A percentile compares a stretch with the other conserved stretches of the same genome.
These are phyloP conservation scores for Volucella zonaria DNA, from an alignment of 2,888 invertebrate species.

Conservation along the genomic window DNA sequence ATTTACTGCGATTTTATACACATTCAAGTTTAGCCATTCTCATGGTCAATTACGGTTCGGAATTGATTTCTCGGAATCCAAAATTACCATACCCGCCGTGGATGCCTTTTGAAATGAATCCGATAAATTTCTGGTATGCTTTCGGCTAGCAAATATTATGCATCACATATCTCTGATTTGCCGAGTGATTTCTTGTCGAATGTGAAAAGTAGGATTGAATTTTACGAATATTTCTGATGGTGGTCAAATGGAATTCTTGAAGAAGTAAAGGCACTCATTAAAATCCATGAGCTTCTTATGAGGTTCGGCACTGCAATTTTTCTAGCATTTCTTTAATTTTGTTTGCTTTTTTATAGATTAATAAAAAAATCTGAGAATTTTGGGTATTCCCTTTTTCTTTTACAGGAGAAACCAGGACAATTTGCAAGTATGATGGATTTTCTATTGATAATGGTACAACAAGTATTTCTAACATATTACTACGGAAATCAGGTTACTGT, in stretches of 20 bases:
- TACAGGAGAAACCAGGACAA: conserved; percentile 33
- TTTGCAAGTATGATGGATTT: conserved; percentile 75
- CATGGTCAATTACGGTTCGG: conserved; percentile 19
- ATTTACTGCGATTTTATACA: conserved; percentile 72
- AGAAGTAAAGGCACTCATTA: conserved; percentile 24
- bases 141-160: conserved; percentile 76
- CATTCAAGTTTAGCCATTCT: conserved; percentile 60
- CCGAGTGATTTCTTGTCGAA: conserved; percentile 76
- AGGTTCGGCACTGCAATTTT: conserved; percentile 21
- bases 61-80: conserved; percentile 71
- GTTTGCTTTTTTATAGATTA: background rate
- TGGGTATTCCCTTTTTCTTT: background rate
- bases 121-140: conserved; percentile 75
- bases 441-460: conserved; percentile 76
- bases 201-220: conserved; percentile 55
- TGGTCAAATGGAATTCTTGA: conserved; percentile 1
- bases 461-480: conserved; percentile 80
- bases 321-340: background rate
- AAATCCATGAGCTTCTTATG: conserved; percentile 34
- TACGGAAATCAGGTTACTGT: conserved; percentile 78
- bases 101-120: conserved; percentile 78
- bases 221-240: too few species aligned
- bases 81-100: conserved; percentile 78
- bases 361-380: background rate
- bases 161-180: conserved; percentile 77